Base-by-base conservation (phyloP, 2,797 vertebrate species). In the Eulemur albifrons region DNA sequence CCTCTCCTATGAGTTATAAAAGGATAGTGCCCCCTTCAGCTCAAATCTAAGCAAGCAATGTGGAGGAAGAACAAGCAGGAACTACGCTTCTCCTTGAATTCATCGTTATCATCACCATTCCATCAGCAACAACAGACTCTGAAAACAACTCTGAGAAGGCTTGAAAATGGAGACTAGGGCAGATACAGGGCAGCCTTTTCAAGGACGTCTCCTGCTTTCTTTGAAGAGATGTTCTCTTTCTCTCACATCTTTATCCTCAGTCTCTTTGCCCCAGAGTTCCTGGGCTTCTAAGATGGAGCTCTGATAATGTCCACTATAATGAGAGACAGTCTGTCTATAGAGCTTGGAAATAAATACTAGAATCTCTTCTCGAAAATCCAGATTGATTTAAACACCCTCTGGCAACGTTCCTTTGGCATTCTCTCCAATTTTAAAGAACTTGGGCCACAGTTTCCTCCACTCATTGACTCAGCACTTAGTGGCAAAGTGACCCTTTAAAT, bases 381-480 rank as follows among this genome's bases (percentile, higher is more conserved):
- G 43, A 65, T 79, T 90, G 77, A 86, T 93, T 88, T 93, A 81
- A 95, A 80, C 45, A 67, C 40, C 32, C 57, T 72, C n/a, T 82
- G n/a, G 77, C 67, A 82, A 18, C 5, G 30, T 92, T 88, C 69
- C 50, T 94, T 79, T 93, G 79, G 72, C 50, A 48, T 93, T 63
- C 67, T 88, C 52, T 38, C n/a, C 59, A 57, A 75, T 88, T 61
- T 92, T 94, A 86, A 96, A 88, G 61, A 92, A 81, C 83, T 43
- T 92, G 32, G 61, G 69, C 75, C 50, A 65, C 80, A 43, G 18
- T 88, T 84, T 82, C 82, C 63, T 94, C 88, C 32, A 61, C 30
- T 93, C 69, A 70, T 87, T 85, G 87, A 97, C 81, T 96, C 93
- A 95, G 92, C 93, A 88, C 63, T 95, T 90, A 73, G 21, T 54